Percentiles rank a stretch among this genome's conserved stretches.
Evolutionary conservation across 2,113 vertebrate genomes (phyloP).

Genomic region (Xyliphius kryptos): DNA sequence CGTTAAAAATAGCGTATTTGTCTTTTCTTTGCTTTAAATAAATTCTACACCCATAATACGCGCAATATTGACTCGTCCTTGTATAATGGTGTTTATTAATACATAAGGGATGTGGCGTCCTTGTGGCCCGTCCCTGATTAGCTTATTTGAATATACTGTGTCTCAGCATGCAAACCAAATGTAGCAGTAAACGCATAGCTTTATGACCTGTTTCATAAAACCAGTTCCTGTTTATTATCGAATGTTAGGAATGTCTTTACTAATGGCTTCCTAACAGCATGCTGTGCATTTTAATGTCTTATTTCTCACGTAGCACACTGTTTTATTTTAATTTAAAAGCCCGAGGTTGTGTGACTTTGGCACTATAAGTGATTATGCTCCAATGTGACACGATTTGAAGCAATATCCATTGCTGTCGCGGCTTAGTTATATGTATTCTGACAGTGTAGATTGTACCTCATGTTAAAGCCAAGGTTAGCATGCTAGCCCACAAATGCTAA

Average conservation of each 20-base stretch:
- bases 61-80: too few species aligned
- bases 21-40: too few species aligned
- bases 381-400: not conserved
- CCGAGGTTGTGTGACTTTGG: not conserved
- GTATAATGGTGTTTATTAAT: not conserved
- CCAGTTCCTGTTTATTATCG: not conserved
- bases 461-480: not conserved
- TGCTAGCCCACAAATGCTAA: not conserved
- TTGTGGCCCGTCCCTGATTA: not conserved
- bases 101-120: not conserved
- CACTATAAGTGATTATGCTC: not conserved
- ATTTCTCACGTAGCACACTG: not conserved
- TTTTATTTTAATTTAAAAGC: not conserved
- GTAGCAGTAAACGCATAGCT: not conserved
- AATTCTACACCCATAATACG: too few species aligned
- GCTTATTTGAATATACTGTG: not conserved
- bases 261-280: not conserved
- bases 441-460: not conserved
- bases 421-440: not conserved
- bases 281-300: not conserved
- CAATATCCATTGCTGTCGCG: not conserved
- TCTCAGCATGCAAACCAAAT: not conserved
- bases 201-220: conserved; percentile 5
- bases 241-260: not conserved
- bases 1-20: too few species aligned